A percentile compares a stretch with the other conserved stretches of the same genome.
These are phyloP conservation scores for Aspiorhynchus laticeps DNA, from an alignment of 2,113 vertebrate genomes.

Conservation along the genomic window DNA sequence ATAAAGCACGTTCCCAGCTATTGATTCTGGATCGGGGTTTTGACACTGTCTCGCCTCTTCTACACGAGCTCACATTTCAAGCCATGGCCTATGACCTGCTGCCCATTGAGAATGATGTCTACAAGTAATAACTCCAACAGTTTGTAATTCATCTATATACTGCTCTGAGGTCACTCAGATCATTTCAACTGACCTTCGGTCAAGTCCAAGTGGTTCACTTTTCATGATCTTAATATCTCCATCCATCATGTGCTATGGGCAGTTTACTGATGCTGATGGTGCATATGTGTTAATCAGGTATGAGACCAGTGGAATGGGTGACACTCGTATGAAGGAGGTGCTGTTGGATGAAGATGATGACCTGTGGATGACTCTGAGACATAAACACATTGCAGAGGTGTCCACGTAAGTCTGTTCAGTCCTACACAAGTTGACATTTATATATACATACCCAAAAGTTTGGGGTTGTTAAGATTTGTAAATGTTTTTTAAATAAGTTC, in stretches of 20 bases:
- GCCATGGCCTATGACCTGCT: conserved; percentile 97
- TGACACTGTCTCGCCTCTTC: conserved; percentile 87
- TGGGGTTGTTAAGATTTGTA: background rate
- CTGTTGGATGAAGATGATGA: conserved; percentile 95
- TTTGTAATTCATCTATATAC: conserved; percentile 11
- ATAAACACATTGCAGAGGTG: conserved; percentile 98
- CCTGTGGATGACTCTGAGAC: conserved; percentile 91
- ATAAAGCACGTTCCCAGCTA: conserved; percentile 94
- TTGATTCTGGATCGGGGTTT: conserved; percentile 95
- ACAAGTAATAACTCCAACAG: conserved; percentile 76
- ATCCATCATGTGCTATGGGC: background rate
- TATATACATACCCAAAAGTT: background rate
- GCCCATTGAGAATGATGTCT: conserved; percentile 94
- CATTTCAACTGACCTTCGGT: background rate
- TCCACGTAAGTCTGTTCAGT: conserved; percentile 85
- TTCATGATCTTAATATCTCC: background rate
- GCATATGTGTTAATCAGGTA: conserved; percentile 77
- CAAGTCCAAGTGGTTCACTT: background rate
- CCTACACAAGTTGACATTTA: background rate
- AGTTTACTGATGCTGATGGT: background rate
- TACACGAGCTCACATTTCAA: conserved; percentile 95
- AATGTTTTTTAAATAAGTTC: no score
- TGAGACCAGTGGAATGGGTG: conserved; percentile 95
- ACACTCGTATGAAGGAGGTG: conserved; percentile 91
- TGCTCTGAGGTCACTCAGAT: background rate